Evolutionary conservation across 2,113 vertebrate species (phyloP).

Genomic region (Polypterus senegalus): DNA sequence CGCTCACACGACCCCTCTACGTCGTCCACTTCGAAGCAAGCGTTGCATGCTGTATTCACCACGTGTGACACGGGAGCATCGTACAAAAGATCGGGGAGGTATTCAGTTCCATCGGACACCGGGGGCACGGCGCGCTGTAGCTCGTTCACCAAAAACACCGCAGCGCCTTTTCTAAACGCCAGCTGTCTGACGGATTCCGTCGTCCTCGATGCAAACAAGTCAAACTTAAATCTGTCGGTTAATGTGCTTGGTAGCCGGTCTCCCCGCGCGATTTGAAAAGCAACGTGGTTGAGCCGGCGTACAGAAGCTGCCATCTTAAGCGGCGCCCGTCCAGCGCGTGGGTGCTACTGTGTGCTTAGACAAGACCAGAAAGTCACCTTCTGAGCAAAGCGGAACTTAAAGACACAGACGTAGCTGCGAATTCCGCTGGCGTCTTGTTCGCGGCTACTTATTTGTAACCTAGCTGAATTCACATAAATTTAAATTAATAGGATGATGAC

Average conservation of each 20-base stretch:
- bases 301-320: slow-evolving; percentile 59
- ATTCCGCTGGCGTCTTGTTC: too few species aligned
- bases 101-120: not conserved
- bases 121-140: not conserved
- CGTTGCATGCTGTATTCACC: slow-evolving; percentile 69
- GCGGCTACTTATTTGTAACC: too few species aligned
- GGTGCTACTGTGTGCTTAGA: too few species aligned
- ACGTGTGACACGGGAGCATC: slow-evolving; percentile 37
- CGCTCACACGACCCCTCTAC: slow-evolving; percentile 38
- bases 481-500: too few species aligned
- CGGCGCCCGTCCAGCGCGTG: slow-evolving; percentile 21
- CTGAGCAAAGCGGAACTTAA: too few species aligned
- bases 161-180: slow-evolving; percentile 55
- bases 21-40: slow-evolving; percentile 78
- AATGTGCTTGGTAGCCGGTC: slow-evolving; percentile 54
- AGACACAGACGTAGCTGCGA: too few species aligned
- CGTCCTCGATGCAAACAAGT: slow-evolving; percentile 52
- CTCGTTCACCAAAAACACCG: slow-evolving; percentile 71
- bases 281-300: slow-evolving; percentile 66
- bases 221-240: slow-evolving; percentile 59
- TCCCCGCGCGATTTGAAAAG: slow-evolving; percentile 59
- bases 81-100: slow-evolving; percentile 34
- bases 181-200: slow-evolving; percentile 51
- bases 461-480: too few species aligned
- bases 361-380: too few species aligned